phyloP scores from a whole-genome alignment of 2,113 vertebrate genomes.

The Amphilophus citrinellus region DNA sequence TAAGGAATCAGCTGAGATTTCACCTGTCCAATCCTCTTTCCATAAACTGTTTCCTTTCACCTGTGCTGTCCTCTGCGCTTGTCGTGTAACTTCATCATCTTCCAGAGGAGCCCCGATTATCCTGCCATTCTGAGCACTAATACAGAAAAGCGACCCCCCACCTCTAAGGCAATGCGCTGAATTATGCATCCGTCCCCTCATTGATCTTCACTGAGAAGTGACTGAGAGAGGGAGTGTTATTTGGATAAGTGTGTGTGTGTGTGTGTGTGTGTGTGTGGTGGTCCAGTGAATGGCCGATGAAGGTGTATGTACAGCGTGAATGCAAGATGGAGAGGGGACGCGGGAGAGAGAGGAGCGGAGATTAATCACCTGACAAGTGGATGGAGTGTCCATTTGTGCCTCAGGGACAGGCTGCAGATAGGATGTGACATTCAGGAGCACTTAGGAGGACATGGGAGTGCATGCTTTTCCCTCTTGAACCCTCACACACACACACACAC shows the following conservation, averaged over 20 bases:
- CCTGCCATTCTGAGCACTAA: conserved; percentile 30
- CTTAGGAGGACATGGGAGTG: conserved; percentile 65
- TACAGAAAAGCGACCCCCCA: conserved; percentile 14
- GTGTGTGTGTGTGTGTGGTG: conserved; percentile 3
- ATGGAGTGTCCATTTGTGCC: conserved; percentile 78
- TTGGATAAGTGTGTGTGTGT: conserved; percentile 27
- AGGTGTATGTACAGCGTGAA: conserved; percentile 52
- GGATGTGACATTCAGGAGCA: conserved; percentile 76
- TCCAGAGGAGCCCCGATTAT: conserved; percentile 21
- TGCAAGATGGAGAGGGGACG: conserved; percentile 61
- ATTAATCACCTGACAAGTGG: conserved; percentile 80
- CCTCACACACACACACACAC: conserved; percentile 8
- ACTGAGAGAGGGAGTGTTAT: conserved; percentile 23
- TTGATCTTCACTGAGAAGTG: conserved; percentile 57
- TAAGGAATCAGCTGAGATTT: conserved; percentile 6
- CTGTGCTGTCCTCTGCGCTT: conserved; percentile 4
- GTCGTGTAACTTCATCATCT: conserved; percentile 40
- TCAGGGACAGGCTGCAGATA: conserved; percentile 73
- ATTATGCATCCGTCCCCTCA: conserved; percentile 60
- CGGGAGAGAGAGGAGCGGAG: conserved; percentile 51
- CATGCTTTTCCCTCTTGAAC: conserved; percentile 15
- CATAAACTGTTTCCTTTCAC: conserved; percentile 15
- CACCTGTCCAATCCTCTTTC: conserved; percentile 6
- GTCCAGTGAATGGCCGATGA: conserved; percentile 51
- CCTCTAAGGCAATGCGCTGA: conserved; percentile 57